These are phyloP conservation scores for Umimayanthus chanpuru DNA, from an alignment of 92 coral and sea anemone genomes.

Conservation along the genomic window DNA sequence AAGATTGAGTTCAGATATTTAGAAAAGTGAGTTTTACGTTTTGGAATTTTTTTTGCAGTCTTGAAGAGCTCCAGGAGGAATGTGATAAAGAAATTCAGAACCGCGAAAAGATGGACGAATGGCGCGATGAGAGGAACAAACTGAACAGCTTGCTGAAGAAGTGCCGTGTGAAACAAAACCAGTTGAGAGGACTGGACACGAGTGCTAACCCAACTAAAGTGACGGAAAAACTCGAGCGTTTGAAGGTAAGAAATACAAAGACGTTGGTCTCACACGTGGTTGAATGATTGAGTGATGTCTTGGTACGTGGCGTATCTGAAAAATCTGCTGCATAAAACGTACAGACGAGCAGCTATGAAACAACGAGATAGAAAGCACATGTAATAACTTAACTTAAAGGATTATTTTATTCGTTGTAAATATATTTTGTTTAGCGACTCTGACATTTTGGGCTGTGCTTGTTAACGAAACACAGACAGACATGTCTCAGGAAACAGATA, in stretches of 20 bases:
- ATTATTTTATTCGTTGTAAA: no score
- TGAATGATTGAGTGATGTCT: not conserved
- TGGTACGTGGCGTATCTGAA: not conserved
- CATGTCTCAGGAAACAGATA: no score
- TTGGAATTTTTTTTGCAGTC: not conserved
- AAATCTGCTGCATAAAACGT: no score
- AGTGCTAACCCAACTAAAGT: not conserved
- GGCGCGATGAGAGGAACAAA: conserved; percentile 24
- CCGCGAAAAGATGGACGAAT: conserved; percentile 26
- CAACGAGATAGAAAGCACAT: no score
- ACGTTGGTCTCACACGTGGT: not conserved
- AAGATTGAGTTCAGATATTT: no score
- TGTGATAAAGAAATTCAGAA: conserved; percentile 21
- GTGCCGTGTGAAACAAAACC: conserved; percentile 30
- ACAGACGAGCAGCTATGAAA: no score
- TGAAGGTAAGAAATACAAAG: conserved; percentile 16
- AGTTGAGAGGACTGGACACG: conserved; percentile 25
- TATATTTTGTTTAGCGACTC: no score
- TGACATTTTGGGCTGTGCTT: no score
- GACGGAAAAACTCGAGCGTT: conserved; percentile 12
- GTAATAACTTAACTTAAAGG: no score
- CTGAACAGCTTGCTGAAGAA: conserved; percentile 34
- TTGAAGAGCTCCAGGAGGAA: conserved; percentile 15
- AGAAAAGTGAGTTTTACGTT: no score
- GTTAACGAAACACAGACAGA: no score